Conservation (phyloP, 2,797 vertebrate genomes). For the Kryptolebias ocellatus region DNA sequence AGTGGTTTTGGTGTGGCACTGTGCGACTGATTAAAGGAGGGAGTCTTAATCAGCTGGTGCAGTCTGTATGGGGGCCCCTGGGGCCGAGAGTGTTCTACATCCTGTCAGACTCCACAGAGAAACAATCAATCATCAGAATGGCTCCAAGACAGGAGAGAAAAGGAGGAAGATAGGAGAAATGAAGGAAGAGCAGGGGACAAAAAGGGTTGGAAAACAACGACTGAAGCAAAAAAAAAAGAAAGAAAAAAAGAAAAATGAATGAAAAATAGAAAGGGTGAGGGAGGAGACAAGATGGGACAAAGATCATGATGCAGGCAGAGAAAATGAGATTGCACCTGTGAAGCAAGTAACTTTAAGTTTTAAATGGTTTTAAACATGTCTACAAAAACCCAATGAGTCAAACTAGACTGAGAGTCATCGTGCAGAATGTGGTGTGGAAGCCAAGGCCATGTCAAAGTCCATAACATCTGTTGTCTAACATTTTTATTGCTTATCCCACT, state of each 20-base stretch:
- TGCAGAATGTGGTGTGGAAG: conserved; percentile 77
- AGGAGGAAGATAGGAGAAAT: conserved; percentile 64
- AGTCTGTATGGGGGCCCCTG: conserved; percentile 86
- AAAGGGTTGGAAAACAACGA: conserved; percentile 30
- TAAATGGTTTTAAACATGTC: conserved; percentile 40
- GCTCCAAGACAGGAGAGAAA: conserved; percentile 78
- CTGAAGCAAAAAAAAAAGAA: conserved; percentile 11
- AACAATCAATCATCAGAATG: conserved; percentile 96
- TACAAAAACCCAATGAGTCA: conserved; percentile 91
- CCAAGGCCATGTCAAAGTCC: conserved; percentile 75
- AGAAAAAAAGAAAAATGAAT: conserved; percentile 9
- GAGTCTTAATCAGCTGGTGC: conserved; percentile 93
- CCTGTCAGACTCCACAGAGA: conserved; percentile 89
- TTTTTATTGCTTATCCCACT: conserved; percentile 79
- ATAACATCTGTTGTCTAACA: conserved; percentile 82
- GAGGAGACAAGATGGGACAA: conserved; percentile 31
- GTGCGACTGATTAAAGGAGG: conserved; percentile 89
- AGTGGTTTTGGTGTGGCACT: conserved; percentile 81
- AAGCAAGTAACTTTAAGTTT: conserved; percentile 51
- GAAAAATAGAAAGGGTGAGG: conserved; percentile 1
- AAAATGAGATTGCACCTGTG: conserved; percentile 52
- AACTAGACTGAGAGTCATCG: conserved; percentile 81
- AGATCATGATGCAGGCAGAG: conserved; percentile 37
- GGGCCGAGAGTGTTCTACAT: conserved; percentile 90
- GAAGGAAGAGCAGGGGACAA: conserved; percentile 47